Percentiles rank a stretch among this genome's conserved stretches.
Conservation (phyloP, 2,797 vertebrate genomes). For the Momotus momota region DNA sequence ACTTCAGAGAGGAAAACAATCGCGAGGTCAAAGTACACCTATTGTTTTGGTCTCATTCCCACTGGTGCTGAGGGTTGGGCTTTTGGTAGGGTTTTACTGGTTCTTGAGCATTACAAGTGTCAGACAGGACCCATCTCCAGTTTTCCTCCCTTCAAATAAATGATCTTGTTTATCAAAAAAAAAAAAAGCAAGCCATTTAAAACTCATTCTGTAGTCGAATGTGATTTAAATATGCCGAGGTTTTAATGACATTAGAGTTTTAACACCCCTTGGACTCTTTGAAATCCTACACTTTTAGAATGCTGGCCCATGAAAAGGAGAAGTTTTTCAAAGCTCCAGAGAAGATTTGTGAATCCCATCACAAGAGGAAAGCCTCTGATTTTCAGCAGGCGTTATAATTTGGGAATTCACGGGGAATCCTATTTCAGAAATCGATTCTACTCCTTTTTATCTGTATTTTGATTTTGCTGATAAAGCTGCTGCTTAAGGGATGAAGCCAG, state of each 20-base stretch:
- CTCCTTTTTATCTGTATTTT: background rate
- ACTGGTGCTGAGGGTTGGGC: background rate
- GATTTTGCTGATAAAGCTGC: background rate
- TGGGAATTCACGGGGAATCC: background rate
- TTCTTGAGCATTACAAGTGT: background rate
- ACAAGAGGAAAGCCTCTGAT: background rate
- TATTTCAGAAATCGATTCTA: background rate
- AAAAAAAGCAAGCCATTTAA: background rate
- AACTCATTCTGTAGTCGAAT: background rate
- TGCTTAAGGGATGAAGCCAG: background rate
- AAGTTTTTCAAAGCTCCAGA: background rate
- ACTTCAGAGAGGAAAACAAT: background rate
- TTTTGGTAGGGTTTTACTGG: background rate
- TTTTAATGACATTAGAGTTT: background rate
- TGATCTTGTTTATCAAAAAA: background rate
- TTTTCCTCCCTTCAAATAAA: background rate
- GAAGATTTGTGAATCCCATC: background rate
- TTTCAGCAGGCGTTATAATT: background rate
- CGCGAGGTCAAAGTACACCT: background rate
- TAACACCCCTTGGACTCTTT: background rate
- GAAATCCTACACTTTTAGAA: background rate
- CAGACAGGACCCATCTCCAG: background rate
- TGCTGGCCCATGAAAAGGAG: background rate
- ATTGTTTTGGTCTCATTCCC: background rate
- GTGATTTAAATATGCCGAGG: background rate